Conservation (phyloP, 2,888 invertebrate species). For the Volucella bombylans region DNA sequence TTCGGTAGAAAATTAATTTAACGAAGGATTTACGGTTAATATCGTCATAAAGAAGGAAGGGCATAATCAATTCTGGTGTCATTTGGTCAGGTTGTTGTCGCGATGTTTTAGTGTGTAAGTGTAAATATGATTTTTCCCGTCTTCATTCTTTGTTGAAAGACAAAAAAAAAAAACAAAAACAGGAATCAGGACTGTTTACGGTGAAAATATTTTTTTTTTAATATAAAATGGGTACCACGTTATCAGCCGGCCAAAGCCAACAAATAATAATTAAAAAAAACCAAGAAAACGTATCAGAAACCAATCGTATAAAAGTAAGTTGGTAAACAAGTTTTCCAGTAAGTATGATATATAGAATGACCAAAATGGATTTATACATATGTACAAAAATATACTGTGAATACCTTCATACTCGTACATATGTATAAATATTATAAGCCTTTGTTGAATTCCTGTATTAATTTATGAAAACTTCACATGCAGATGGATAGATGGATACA, state of each 20-base stretch:
- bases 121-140: no score
- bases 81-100: no score
- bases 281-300: slow-evolving; percentile 63
- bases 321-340: not conserved
- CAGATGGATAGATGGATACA: slow-evolving; percentile 91
- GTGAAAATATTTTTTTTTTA: not conserved
- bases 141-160: not conserved
- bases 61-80: no score
- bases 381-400: no score
- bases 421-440: no score
- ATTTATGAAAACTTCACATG: slow-evolving; percentile 57
- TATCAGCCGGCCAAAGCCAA: slow-evolving; percentile 31
- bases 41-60: no score
- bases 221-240: slow-evolving; percentile 49
- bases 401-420: no score
- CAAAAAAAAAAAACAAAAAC: not conserved
- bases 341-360: not conserved
- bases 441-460: not conserved
- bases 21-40: no score
- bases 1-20: no score
- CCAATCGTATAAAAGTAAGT: slow-evolving; percentile 68
- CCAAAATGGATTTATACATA: no score
- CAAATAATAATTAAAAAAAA: slow-evolving; percentile 46
- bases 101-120: no score
- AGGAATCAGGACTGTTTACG: not conserved